Percentiles rank a stretch among this genome's conserved stretches.
Evolutionary conservation across 2,888 invertebrate genomes (phyloP).

Genomic region (Pammene fasciana): DNA sequence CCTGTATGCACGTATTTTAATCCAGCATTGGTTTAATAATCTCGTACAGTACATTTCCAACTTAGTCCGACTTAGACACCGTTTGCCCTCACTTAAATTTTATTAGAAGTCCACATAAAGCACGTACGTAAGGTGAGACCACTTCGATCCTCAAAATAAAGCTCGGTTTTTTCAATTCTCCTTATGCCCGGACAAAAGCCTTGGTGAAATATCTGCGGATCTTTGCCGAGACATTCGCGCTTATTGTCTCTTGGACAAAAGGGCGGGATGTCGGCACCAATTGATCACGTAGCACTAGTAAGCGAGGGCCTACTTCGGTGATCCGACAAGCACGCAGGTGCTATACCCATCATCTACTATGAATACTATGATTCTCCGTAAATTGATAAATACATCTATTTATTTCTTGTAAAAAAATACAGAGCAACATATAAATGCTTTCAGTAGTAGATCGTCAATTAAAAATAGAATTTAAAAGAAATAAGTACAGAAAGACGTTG

Average conservation of each 20-base stretch:
- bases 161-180: constrained; percentile 40
- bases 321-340: constrained; percentile 44
- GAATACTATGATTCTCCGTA: neutral
- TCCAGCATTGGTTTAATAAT: too few species aligned
- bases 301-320: constrained; percentile 2
- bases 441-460: too few species aligned
- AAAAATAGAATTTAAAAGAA: too few species aligned
- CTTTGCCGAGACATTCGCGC: constrained; percentile 60
- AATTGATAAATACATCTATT: too few species aligned
- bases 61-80: neutral
- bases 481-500: too few species aligned
- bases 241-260: constrained; percentile 67
- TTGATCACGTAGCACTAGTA: constrained; percentile 59
- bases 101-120: constrained; percentile 10
- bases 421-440: too few species aligned
- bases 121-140: constrained; percentile 28
- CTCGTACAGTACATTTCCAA: too few species aligned
- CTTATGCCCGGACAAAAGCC: constrained; percentile 35
- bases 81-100: neutral
- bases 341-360: neutral
- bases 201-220: constrained; percentile 54
- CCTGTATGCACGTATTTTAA: too few species aligned
- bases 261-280: constrained; percentile 59
- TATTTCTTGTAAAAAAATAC: too few species aligned
- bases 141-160: constrained; percentile 39